Conservation (phyloP, 2,888 invertebrate species). For the Hydropsyche betteni region DNA sequence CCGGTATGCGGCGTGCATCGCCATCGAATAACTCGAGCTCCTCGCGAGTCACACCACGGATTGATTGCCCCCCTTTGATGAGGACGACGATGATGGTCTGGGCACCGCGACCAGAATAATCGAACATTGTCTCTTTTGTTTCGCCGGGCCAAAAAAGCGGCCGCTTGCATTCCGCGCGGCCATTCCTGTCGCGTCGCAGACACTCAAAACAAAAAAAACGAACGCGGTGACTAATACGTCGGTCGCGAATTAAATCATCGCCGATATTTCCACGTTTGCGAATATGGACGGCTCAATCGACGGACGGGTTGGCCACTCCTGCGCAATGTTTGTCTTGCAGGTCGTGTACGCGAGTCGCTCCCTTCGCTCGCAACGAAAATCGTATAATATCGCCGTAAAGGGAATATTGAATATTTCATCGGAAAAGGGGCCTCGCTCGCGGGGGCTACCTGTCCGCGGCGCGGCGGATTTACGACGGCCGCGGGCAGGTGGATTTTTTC, state of each 20-base stretch:
- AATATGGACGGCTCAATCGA: slow-evolving; percentile 9
- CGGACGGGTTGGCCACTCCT: slow-evolving; percentile 6
- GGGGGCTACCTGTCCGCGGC: slow-evolving; percentile 37
- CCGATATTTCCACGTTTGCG: too few species aligned
- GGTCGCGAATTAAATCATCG: too few species aligned
- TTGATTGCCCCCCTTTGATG: slow-evolving; percentile 23
- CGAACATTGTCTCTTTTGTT: slow-evolving; percentile 10
- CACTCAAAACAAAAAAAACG: too few species aligned
- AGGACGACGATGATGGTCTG: slow-evolving; percentile 1
- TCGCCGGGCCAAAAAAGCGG: slow-evolving; percentile 25
- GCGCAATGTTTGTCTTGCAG: slow-evolving; percentile 41
- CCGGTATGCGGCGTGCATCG: too few species aligned
- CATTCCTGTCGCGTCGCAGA: slow-evolving; percentile 29
- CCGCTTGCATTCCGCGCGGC: slow-evolving; percentile 21
- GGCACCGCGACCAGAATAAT: slow-evolving; percentile 34
- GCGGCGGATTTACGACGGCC: slow-evolving; percentile 37
- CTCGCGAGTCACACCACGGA: slow-evolving; percentile 26
- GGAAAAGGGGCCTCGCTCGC: slow-evolving; percentile 23
- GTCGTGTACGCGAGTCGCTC: slow-evolving; percentile 36
- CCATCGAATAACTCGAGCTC: neutral
- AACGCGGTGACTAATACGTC: neutral
- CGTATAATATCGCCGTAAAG: slow-evolving; percentile 46
- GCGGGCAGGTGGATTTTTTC: slow-evolving; percentile 36
- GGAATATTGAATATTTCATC: slow-evolving; percentile 46
- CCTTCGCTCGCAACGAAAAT: slow-evolving; percentile 41